Evolutionary conservation across 2,113 vertebrate genomes (phyloP).

Genomic region (Amblyopsis rosae): DNA sequence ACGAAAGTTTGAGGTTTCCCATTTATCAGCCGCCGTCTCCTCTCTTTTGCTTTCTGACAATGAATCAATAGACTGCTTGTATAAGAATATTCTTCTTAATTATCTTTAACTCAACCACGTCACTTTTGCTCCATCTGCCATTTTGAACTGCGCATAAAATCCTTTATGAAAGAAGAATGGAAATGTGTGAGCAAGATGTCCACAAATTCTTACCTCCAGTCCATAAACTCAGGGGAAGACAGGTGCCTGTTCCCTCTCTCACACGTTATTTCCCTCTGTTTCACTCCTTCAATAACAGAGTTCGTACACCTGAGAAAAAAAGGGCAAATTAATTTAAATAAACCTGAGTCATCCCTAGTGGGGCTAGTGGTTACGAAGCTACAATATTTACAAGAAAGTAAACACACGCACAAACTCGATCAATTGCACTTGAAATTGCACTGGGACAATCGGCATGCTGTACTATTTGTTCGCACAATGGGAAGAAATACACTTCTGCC

Average conservation of each 20-base stretch:
- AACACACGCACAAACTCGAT: constrained; percentile 3
- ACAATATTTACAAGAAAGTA: neutral
- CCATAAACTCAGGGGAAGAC: constrained; percentile 72
- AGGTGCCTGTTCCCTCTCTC: constrained; percentile 35
- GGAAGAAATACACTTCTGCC: no score
- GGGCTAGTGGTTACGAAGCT: neutral
- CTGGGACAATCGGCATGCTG: neutral
- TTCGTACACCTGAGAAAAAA: constrained; percentile 42
- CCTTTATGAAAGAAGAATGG: no score
- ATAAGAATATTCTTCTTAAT: no score
- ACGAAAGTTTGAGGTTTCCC: no score
- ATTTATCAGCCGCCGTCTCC: no score
- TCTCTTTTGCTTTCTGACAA: no score
- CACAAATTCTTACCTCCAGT: constrained; percentile 71
- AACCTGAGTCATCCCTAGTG: neutral
- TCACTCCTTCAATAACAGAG: constrained; percentile 30
- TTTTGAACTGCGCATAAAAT: no score
- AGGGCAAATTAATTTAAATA: neutral
- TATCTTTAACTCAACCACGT: no score
- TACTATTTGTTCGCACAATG: no score
- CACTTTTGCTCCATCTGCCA: no score
- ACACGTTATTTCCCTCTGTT: constrained; percentile 11
- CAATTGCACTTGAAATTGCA: neutral
- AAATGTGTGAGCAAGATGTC: no score
- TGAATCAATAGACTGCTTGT: no score